phyloP scores from a whole-genome alignment of 1,140 invertebrate species.

The Halyomorpha halys region DNA sequence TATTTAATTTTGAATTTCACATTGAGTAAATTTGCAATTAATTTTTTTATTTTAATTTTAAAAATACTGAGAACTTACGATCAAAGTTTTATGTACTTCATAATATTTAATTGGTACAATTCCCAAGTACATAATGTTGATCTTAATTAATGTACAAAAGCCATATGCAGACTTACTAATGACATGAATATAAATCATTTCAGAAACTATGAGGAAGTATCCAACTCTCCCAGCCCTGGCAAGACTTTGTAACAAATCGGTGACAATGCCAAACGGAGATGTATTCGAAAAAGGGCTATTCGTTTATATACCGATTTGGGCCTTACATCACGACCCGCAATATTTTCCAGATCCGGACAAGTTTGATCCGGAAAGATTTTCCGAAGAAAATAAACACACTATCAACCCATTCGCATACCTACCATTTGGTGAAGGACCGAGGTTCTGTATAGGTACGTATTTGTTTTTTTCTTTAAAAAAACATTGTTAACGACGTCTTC shows the following conservation, averaged over 20 bases:
- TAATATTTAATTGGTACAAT: too few relatives aligned
- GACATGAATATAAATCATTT: neutral
- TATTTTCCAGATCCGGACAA: conserved; percentile 36
- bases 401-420: conserved; percentile 41
- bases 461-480: too few relatives aligned
- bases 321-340: conserved; percentile 37
- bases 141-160: too few relatives aligned
- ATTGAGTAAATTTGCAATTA: too few relatives aligned
- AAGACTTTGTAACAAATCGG: conserved; percentile 41
- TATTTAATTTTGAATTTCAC: too few relatives aligned
- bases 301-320: conserved; percentile 36
- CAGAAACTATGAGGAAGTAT: conserved; percentile 47
- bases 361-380: conserved; percentile 38
- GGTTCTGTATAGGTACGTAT: conserved; percentile 44
- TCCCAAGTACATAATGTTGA: too few relatives aligned
- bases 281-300: conserved; percentile 33
- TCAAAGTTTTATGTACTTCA: too few relatives aligned
- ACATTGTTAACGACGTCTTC: too few relatives aligned
- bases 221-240: conserved; percentile 39
- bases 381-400: conserved; percentile 29
- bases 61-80: too few relatives aligned
- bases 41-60: too few relatives aligned
- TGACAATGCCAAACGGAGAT: conserved; percentile 28
- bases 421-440: conserved; percentile 48
- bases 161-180: too few relatives aligned